These are phyloP conservation scores for Apis cerana DNA, from an alignment of 1,140 invertebrate species.

Conservation along the genomic window DNA sequence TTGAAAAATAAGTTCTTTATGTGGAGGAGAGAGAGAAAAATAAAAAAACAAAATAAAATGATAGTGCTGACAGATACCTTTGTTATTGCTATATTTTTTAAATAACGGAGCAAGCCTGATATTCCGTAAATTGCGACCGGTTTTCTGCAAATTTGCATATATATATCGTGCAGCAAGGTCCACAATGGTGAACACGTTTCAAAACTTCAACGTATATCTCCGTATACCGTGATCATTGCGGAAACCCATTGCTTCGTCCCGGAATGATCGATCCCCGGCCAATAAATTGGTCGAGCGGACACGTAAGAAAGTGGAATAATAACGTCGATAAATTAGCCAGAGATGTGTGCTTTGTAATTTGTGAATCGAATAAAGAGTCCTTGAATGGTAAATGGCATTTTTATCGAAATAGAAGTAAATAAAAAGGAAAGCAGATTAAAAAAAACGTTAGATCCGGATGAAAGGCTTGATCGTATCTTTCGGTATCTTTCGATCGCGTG, in stretches of 20 bases:
- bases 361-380: not conserved
- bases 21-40: not conserved
- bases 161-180: slow-evolving; percentile 39
- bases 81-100: slow-evolving; percentile 35
- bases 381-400: not conserved
- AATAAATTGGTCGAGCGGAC: slow-evolving; percentile 13
- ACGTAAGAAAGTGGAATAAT: not conserved
- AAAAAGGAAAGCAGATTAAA: not conserved
- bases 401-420: not conserved
- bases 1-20: not conserved
- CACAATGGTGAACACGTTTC: not conserved
- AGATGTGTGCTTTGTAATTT: not conserved
- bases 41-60: not conserved
- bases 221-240: not conserved
- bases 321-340: not conserved
- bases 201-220: slow-evolving; percentile 20
- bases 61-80: slow-evolving; percentile 6
- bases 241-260: slow-evolving; percentile 13
- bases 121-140: slow-evolving; percentile 45
- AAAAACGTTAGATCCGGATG: not conserved
- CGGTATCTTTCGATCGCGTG: not conserved
- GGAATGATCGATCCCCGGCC: slow-evolving; percentile 43
- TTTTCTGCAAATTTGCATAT: slow-evolving; percentile 64
- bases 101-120: slow-evolving; percentile 42
- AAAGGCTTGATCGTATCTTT: slow-evolving; percentile 16